Evolutionary conservation across 2,797 vertebrate species (phyloP), one percentile per base, ranked within the genome.

Genomic region (Glossophaga mutica): DNA sequence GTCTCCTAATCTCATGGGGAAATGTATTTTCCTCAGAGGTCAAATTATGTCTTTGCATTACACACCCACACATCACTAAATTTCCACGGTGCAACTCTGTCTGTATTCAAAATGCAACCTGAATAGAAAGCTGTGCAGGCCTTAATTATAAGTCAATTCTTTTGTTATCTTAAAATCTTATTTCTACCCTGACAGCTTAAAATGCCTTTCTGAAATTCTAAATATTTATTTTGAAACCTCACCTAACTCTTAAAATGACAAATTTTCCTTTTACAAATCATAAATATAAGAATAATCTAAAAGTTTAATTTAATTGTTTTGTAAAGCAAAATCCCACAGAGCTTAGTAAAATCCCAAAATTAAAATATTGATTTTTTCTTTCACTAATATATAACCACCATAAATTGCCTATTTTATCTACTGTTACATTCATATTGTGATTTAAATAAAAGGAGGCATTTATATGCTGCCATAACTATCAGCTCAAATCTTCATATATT

Each of bases 191-290:
- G n/a, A 76, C n/a, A 91, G 9, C 12, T 65, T 82, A 86, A 82
- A 73, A 59, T 82, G 21, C 6, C 34, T 89, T 86, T 83, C 39
- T 39, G 7, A 89, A 22, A 57, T 48, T 78, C 79, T 85, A 68
- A 84, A 87, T 93, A 50, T 87, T 94, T 87, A 90, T 39, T 94
- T 87, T n/a, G 73, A 94, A 96, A 46, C 37, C 11, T 82, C 4
- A 55, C 37, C 22, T 71, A 78, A n/a, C 4, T 3, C 15, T 15
- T 74, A 68, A 93, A 96, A 90, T 42, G 81, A 6, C 14, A 97
- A 21, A 81, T 50, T 70, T 79, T 2, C 29, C 65, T 77, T 84
- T 84, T 57, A 50, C 79, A 92, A 93, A 94, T 57, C 59, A 90
- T 74, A 12, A 95, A 62, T 90, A 26, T 76, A 91, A 86, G 32